These are phyloP conservation scores for Solenodon paradoxus DNA, from an alignment of 2,113 vertebrate genomes.

Conservation along the genomic window DNA sequence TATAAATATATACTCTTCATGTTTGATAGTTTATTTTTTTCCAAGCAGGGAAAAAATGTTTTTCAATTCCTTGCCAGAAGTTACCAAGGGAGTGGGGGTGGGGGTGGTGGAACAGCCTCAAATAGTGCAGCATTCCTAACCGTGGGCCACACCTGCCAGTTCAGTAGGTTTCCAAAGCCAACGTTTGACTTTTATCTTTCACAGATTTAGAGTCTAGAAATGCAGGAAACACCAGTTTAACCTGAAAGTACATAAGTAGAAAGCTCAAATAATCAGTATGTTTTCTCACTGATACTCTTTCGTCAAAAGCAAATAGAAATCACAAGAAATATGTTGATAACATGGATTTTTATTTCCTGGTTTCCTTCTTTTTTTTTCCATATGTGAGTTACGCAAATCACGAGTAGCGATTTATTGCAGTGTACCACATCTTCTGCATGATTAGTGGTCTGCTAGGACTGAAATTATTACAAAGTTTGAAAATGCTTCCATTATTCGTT, in stretches of 20 bases:
- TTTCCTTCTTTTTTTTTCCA: background rate
- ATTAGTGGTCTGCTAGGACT: background rate
- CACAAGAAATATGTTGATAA: background rate
- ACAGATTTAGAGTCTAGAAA: conserved; percentile 8
- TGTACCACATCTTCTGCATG: background rate
- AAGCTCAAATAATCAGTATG: background rate
- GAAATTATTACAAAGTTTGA: background rate
- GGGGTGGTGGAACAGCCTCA: too few relatives aligned
- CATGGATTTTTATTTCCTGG: background rate
- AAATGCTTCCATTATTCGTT: background rate
- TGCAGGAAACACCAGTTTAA: background rate
- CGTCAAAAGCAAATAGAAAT: background rate
- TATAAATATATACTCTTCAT: background rate
- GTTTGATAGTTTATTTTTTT: background rate
- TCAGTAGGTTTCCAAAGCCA: conserved; percentile 21
- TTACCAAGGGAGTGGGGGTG: background rate
- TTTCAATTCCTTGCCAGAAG: background rate
- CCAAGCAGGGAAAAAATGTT: background rate
- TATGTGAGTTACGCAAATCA: background rate
- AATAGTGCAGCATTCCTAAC: background rate
- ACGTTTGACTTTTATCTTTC: background rate
- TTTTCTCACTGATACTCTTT: background rate
- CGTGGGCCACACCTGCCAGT: background rate
- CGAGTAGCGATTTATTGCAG: background rate
- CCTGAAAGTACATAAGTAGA: background rate